Percentiles rank a stretch among this genome's conserved stretches.
Evolutionary conservation across 2,113 vertebrate genomes (phyloP).

Genomic region (Poeciliopsis retropinna): DNA sequence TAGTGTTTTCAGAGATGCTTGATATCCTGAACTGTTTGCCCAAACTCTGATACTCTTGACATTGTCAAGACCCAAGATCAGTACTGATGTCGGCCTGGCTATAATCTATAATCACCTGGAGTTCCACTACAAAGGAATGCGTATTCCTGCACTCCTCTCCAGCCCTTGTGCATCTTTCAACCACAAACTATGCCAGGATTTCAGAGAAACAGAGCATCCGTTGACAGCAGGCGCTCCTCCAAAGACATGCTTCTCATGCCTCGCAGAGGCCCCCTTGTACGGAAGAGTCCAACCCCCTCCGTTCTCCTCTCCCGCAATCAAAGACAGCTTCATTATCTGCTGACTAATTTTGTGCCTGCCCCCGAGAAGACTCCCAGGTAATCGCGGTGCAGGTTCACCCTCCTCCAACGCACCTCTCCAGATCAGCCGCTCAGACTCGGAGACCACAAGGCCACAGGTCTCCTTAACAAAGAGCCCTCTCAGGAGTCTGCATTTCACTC

Average conservation of each 20-base stretch:
- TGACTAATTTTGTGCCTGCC: slow-evolving; percentile 82
- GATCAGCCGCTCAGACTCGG: slow-evolving; percentile 57
- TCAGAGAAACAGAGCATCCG: slow-evolving; percentile 68
- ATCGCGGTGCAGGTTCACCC: slow-evolving; percentile 60
- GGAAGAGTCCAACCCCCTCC: slow-evolving; percentile 36
- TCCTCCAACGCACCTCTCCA: slow-evolving; percentile 43
- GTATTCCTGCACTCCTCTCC: slow-evolving; percentile 38
- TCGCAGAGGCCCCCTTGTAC: slow-evolving; percentile 61
- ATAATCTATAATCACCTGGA: slow-evolving; percentile 56
- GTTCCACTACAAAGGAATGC: slow-evolving; percentile 60
- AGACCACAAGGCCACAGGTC: slow-evolving; percentile 69
- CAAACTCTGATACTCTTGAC: background rate
- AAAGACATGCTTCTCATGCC: slow-evolving; percentile 76
- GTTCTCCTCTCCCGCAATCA: slow-evolving; percentile 67
- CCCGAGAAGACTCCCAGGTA: slow-evolving; percentile 81
- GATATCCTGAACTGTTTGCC: background rate
- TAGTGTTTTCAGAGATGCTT: background rate
- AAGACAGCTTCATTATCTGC: slow-evolving; percentile 86
- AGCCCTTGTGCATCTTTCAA: slow-evolving; percentile 68
- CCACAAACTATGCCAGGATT: slow-evolving; percentile 64
- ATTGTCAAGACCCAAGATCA: background rate
- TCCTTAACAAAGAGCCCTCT: slow-evolving; percentile 82
- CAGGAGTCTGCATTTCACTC: slow-evolving; percentile 58
- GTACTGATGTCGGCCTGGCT: slow-evolving; percentile 16
- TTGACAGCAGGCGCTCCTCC: slow-evolving; percentile 71